These are phyloP conservation scores for Icerya purchasi DNA, from an alignment of 2,888 invertebrate species.

Conservation along the genomic window DNA sequence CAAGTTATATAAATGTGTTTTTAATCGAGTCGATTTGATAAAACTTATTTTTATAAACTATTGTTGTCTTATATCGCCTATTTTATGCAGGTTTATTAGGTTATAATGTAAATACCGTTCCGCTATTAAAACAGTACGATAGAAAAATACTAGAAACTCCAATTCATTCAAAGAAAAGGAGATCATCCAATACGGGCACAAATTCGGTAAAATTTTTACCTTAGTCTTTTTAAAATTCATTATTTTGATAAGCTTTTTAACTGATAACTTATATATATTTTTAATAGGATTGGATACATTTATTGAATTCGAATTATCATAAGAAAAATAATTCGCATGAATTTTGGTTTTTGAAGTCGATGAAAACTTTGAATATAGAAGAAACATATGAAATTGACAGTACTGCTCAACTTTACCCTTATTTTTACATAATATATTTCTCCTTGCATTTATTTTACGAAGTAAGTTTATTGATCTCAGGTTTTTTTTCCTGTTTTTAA, in stretches of 20 bases:
- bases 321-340: slow-evolving; percentile 16
- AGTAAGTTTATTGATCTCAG: slow-evolving; percentile 25
- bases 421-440: slow-evolving; percentile 51
- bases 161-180: slow-evolving; percentile 50
- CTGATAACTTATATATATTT: neutral
- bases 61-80: too few species aligned
- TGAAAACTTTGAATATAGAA: neutral
- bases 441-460: slow-evolving; percentile 75
- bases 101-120: slow-evolving; percentile 14
- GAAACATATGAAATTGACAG: slow-evolving; percentile 29
- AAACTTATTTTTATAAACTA: too few species aligned
- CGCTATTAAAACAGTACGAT: slow-evolving; percentile 10
- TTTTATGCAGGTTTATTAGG: slow-evolving; percentile 12
- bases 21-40: too few species aligned
- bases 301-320: slow-evolving; percentile 37
- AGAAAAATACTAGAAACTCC: slow-evolving; percentile 29
- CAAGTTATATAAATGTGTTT: too few species aligned
- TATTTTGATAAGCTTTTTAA: too few species aligned
- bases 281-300: slow-evolving; percentile 52
- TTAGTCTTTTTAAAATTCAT: too few species aligned
- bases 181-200: slow-evolving; percentile 52
- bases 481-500: too few species aligned
- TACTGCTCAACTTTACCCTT: slow-evolving; percentile 45
- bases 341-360: slow-evolving; percentile 10
- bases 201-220: slow-evolving; percentile 26